Evolutionary conservation across 1,140 invertebrate species (phyloP), one percentile per base, ranked within the genome.

Genomic region (Monomorium pharaonis): DNA sequence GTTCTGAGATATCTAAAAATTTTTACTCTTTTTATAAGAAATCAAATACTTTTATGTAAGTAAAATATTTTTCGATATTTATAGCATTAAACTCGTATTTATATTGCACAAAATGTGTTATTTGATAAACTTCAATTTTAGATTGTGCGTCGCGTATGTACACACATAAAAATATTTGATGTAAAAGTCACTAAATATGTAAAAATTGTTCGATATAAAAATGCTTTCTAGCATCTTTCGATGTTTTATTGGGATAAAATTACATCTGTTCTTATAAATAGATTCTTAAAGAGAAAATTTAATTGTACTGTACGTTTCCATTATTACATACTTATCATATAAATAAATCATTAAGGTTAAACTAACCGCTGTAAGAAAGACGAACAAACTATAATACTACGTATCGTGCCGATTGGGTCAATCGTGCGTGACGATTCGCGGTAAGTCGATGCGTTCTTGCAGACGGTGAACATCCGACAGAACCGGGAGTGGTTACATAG

Each of bases 361-460:
- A 30, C 21, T n/a, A 65, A 56, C 18, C 65, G 78, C 27, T 7
- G 33, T 21, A 54, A 72, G 78, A 58, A 80, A 42, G 21, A 67
- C 14, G 14, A 44, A 78, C 76, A 33, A 42, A 14, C 62, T 30
- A 37, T 33, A 42, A 80, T n/a, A n/a, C n/a, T n/a, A n/a, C 54
- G 65, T 44, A n/a, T 51, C 24, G 63, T 21, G 62, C 37, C 30
- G 49, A 37, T 74, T 51, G 70, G 30, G 77, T 80, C 63, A 33
- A 83, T 83, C 78, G 78, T 58, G 65, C 78, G 67, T 81, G 65
- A 81, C 63, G 60, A 51, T 51, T 42, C 42, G 30, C 62, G 78
- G 37, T 72, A 47, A 65, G 37, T 72, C 51, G 78, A 24, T 9
- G 78, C 49, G 78, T 81, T 81, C 65, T 56, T 72, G 49, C 47